These are phyloP conservation scores for Drosophila baimaii DNA, from an alignment of 1,140 invertebrate genomes.

Conservation along the genomic window DNA sequence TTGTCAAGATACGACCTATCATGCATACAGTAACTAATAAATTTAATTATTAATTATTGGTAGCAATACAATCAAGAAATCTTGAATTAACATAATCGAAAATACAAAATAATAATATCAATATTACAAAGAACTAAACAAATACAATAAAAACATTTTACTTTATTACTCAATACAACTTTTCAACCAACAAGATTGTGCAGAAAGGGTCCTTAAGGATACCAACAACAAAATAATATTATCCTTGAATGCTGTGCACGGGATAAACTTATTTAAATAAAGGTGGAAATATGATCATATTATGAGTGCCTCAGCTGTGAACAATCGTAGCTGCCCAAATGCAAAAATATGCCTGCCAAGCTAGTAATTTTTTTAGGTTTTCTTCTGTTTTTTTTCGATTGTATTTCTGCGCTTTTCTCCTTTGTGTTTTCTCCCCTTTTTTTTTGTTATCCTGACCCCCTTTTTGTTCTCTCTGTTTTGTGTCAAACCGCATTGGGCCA, in stretches of 20 bases:
- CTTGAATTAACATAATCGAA: no score
- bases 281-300: constrained; percentile 2
- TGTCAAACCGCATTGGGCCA: constrained; percentile 65
- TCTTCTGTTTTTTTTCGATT: background rate
- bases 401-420: constrained; percentile 19
- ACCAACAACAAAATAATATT: background rate
- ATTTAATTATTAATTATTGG: no score
- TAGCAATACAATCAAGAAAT: no score
- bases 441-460: constrained; percentile 22
- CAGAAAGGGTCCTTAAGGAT: background rate
- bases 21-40: no score
- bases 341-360: constrained; percentile 46
- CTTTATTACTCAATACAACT: no score
- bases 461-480: constrained; percentile 54
- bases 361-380: constrained; percentile 12
- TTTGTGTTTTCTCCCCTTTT: constrained; percentile 10
- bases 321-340: constrained; percentile 23
- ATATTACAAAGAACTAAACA: no score
- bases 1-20: no score
- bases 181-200: no score
- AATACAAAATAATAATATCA: no score
- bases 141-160: no score
- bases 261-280: background rate
- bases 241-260: background rate
- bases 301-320: constrained; percentile 2